A percentile compares a stretch with the other conserved stretches of the same genome.
Evolutionary conservation across 2,113 vertebrate genomes (phyloP).

Genomic region (Antechinus stuartii): DNA sequence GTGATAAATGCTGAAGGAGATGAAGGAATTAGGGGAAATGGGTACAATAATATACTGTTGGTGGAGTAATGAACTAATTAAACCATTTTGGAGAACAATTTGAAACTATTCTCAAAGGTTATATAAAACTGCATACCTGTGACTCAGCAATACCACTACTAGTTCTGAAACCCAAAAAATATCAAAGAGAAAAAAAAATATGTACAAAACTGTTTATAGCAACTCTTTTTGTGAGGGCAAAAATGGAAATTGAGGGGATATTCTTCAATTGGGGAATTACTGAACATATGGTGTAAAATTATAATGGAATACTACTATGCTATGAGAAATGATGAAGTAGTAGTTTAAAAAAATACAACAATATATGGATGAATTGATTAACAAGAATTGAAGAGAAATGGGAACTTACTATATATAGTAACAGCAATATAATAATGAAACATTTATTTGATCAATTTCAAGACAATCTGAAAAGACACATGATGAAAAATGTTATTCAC

Average conservation of each 20-base stretch:
- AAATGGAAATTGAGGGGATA: background rate
- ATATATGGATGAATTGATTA: too few relatives aligned
- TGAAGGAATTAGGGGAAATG: background rate
- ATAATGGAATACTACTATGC: background rate
- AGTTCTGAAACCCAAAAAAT: background rate
- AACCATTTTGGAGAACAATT: background rate
- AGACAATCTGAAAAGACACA: background rate
- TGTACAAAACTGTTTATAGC: background rate
- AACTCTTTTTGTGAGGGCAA: background rate
- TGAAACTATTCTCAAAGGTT: background rate
- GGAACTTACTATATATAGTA: background rate
- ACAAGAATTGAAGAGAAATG: background rate
- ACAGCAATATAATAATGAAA: background rate
- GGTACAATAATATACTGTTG: background rate
- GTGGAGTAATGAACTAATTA: background rate
- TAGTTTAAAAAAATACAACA: background rate
- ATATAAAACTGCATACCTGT: background rate
- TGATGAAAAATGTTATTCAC: background rate
- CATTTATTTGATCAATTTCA: background rate
- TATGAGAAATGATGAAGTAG: background rate
- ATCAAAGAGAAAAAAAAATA: background rate
- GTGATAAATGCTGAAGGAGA: background rate
- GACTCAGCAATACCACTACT: background rate
- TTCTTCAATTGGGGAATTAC: background rate
- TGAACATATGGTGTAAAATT: background rate